Conservation (phyloP, 2,113 vertebrate species). For the Microcebus ravelobensis region DNA sequence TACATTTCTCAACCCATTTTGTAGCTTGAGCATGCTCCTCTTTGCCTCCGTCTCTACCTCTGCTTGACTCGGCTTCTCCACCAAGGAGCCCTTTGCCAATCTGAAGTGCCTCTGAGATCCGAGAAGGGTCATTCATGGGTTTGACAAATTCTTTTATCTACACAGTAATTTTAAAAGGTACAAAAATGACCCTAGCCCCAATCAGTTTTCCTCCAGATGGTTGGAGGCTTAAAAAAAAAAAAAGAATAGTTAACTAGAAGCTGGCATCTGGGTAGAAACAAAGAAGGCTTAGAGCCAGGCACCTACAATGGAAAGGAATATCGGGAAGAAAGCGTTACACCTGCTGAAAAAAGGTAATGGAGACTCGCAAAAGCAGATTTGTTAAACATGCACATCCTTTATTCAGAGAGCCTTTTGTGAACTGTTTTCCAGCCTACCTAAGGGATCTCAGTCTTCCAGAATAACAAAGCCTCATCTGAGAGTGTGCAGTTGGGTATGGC, state of each 20-base stretch:
- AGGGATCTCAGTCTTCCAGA: neutral
- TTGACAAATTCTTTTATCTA: conserved; percentile 85
- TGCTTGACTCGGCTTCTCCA: conserved; percentile 70
- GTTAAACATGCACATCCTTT: conserved; percentile 42
- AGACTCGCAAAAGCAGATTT: conserved; percentile 71
- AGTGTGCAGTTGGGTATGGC: neutral
- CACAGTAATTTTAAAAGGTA: conserved; percentile 80
- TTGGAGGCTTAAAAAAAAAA: conserved; percentile 66
- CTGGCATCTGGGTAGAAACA: conserved; percentile 84
- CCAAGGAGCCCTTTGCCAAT: conserved; percentile 71
- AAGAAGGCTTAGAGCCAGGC: conserved; percentile 85
- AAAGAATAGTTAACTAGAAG: conserved; percentile 83
- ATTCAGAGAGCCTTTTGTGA: conserved; percentile 72
- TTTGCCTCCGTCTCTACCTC: conserved; percentile 72
- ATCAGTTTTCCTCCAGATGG: conserved; percentile 86
- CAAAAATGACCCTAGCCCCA: conserved; percentile 75
- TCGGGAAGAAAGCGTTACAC: conserved; percentile 78
- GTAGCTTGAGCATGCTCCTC: conserved; percentile 59
- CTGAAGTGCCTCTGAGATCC: conserved; percentile 76
- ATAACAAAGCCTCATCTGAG: neutral
- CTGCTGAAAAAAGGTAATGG: conserved; percentile 81
- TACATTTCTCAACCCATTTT: conserved; percentile 81
- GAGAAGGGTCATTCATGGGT: conserved; percentile 80
- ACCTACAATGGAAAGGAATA: conserved; percentile 73
- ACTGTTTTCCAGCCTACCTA: conserved; percentile 54